Base-by-base conservation (phyloP, 2,888 invertebrate species). In the Tinea trinotella region DNA sequence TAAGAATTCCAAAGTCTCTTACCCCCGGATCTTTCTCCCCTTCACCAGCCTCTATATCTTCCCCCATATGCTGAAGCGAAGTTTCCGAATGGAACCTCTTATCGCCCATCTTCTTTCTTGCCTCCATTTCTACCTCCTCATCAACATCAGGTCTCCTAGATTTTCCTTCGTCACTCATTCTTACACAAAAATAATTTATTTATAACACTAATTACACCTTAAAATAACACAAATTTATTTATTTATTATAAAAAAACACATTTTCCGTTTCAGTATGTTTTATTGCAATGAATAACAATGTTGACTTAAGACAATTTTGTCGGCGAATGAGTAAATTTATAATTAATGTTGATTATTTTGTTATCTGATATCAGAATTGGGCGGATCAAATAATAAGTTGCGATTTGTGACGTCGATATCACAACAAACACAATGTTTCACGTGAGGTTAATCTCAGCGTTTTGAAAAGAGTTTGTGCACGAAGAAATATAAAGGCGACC, bases 1-100 rank as follows among this genome's bases (percentile, higher is more conserved):
- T n/a, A 13, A 15, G 18, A 13, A 20, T 10, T n/a, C n/a, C n/a
- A n/a, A n/a, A n/a, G n/a, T n/a, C n/a, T n/a, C 81, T 59, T 59
- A 84, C 84, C 61, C 77, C 82, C 1, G 83, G 82, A 58, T 81
- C 83, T 24, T 62, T 63, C 3, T 54, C 56, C 34, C 55, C 54
- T 18, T 35, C 44, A 52, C 61, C 59, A 7, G 57, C 57, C n/a
- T 69, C 56, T 13, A 56, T 70, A 52, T 74, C 70, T 55, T 74
- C 76, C 22, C 64, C 74, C 55, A 65, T 75, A 52, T 80, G 67
- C 54, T 83, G 81, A 12, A 84, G 62, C 2, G 82, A 81, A 1
- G 80, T 71, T 57, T 85, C 85, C 1, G 85, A 85, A 59, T 84
- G 82, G 58, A 74, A 83, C 55, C 76, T 79, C 59, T 83, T 82